phyloP scores from a whole-genome alignment of 2,797 vertebrate species.

The Gallinago nigripennis region DNA sequence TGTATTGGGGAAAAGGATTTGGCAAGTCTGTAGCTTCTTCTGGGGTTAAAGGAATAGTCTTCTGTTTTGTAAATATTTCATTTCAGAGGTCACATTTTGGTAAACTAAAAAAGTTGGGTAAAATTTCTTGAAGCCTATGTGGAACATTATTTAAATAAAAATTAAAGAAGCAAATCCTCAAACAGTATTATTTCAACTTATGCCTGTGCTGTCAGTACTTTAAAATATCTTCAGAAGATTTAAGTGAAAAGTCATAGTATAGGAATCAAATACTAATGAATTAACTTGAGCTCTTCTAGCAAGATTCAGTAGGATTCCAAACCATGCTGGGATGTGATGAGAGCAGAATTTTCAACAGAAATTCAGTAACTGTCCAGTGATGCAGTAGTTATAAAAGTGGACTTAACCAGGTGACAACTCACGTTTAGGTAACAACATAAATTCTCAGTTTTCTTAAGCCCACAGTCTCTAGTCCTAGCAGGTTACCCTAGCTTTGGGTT shows the following conservation, averaged over 20 bases:
- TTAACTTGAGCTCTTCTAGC: background rate
- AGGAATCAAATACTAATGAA: background rate
- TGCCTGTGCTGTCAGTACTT: background rate
- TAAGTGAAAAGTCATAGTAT: background rate
- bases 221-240: background rate
- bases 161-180: background rate
- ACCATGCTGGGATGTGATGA: background rate
- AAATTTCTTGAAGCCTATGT: background rate
- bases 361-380: background rate
- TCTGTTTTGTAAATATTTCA: conserved; percentile 34
- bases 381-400: background rate
- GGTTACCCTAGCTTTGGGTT: background rate
- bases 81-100: conserved; percentile 35
- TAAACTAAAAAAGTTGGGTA: background rate
- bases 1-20: background rate
- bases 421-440: background rate
- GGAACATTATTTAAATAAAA: conserved; percentile 4
- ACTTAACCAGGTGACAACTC: background rate
- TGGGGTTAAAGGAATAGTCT: conserved; percentile 20
- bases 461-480: background rate
- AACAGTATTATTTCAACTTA: background rate
- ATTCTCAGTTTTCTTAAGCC: background rate
- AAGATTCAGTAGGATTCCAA: background rate
- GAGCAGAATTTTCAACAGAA: background rate
- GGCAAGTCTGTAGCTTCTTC: background rate